Conservation (phyloP, 2,113 vertebrate species). For the Poeciliopsis prolifica region DNA sequence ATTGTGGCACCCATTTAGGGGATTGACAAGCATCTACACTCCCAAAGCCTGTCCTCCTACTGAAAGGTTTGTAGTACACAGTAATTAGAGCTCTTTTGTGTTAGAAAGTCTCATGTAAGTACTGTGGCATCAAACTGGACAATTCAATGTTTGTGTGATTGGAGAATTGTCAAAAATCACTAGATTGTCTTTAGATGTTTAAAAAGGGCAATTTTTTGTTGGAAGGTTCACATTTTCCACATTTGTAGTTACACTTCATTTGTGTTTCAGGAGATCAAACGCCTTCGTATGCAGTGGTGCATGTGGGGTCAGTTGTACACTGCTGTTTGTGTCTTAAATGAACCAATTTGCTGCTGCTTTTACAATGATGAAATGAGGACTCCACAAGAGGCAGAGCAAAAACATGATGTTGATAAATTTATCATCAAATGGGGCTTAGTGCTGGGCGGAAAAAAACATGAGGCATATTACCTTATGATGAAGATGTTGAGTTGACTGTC, state of each 20-base stretch:
- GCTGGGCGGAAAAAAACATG: conserved; percentile 59
- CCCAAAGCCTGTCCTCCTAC: conserved; percentile 16
- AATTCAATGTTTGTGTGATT: conserved; percentile 15
- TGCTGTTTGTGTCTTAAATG: conserved; percentile 6
- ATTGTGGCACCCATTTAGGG: conserved; percentile 53
- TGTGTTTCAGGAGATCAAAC: conserved; percentile 1
- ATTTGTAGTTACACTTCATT: background rate
- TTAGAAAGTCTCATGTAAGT: conserved; percentile 21
- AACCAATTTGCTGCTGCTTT: conserved; percentile 28
- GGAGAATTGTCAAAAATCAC: conserved; percentile 12
- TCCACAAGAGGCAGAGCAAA: conserved; percentile 22
- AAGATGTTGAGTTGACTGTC: conserved; percentile 48
- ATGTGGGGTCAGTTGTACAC: conserved; percentile 14
- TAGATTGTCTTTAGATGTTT: background rate
- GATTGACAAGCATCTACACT: conserved; percentile 53
- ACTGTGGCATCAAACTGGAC: background rate
- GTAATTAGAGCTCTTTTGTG: conserved; percentile 30
- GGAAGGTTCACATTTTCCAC: background rate
- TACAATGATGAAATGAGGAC: conserved; percentile 45
- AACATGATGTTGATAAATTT: conserved; percentile 61
- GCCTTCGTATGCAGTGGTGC: background rate
- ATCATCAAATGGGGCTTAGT: conserved; percentile 62
- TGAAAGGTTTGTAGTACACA: conserved; percentile 26
- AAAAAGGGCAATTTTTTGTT: background rate
- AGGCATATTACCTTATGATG: conserved; percentile 62